Conservation (phyloP, 2,888 invertebrate species). For the Folsomia manolachei region DNA sequence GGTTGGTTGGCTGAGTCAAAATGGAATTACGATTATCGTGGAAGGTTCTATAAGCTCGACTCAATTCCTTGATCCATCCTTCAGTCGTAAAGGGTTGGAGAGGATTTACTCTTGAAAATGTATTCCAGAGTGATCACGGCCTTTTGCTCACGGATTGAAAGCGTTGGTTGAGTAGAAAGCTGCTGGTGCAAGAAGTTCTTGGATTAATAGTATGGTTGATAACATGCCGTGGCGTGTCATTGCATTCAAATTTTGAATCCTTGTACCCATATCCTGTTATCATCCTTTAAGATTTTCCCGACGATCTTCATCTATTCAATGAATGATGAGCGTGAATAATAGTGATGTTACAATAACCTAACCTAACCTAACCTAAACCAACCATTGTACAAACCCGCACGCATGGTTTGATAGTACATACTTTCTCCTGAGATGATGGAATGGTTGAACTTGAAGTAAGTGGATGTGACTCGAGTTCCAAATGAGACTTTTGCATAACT, state of each 20-base stretch:
- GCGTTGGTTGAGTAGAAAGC: not conserved
- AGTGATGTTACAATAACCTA: no score
- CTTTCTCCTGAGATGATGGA: not conserved
- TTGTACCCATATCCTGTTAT: no score
- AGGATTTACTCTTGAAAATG: not conserved
- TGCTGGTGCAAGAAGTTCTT: not conserved
- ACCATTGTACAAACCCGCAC: no score
- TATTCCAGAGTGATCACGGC: not conserved
- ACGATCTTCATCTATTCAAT: conserved; percentile 18
- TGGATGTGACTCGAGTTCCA: conserved; percentile 34
- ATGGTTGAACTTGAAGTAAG: not conserved
- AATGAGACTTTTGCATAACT: conserved; percentile 11
- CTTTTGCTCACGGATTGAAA: not conserved
- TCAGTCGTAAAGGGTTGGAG: not conserved
- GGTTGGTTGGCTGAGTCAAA: not conserved
- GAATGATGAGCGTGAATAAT: not conserved
- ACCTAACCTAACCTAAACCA: no score
- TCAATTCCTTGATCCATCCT: not conserved
- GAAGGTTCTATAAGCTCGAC: not conserved
- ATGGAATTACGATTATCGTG: not conserved
- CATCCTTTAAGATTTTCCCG: conserved; percentile 13
- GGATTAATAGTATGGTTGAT: not conserved
- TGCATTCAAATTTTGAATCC: not conserved
- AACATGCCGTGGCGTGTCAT: not conserved
- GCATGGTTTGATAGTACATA: not conserved